Base-by-base conservation (phyloP, 2,888 invertebrate genomes). In the Agrotis ipsilon region DNA sequence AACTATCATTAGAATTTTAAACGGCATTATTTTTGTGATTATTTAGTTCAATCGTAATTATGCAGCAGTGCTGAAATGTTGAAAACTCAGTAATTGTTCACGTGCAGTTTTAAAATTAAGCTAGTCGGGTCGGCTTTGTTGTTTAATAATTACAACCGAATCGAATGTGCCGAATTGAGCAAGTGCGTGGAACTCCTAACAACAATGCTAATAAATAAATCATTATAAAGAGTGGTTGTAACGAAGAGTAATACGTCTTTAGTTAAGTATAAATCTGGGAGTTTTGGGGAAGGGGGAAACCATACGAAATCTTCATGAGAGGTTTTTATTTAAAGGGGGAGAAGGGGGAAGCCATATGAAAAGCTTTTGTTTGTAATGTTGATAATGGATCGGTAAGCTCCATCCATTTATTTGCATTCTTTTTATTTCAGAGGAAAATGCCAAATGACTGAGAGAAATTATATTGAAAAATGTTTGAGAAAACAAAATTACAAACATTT, bases 191-290 rank as follows among this genome's bases (percentile, higher is more conserved):
- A 32, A 14, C n/a, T 32, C 55, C 2, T 55, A 55, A 32, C 63
- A 72, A 43, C 24, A 32, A 51, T 54, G 54, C 39, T 66, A 67
- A 80, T 80, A 68, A 72, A 72, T 64, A 64, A 60, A 58, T n/a
- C n/a, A 68, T 66, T 55, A 72, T 74, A 71, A 72, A 79, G 51
- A 71, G 32, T 59, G 57, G 21, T 51, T 39, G 54, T 68, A 72
- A 82, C 64, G 61, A 71, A 72, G 77, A 82, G 46, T 63, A 63
- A 80, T 68, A 58, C 59, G 32, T 51, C n/a, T 68, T 72, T 45
- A 45, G 45, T 62, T 51, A 52, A 27, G 24, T 27, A 71, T 82
- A 75, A 74, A 80, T 79, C 58, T 68, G 32, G 18, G 16, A 68
- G 52, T 65, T 74, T n/a, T 68, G 48, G 19, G 24, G n/a, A 4